Percentiles rank a stretch among this genome's conserved stretches.
phyloP scores from a whole-genome alignment of 2,888 invertebrate genomes.

The Ditylenchus weischeri region DNA sequence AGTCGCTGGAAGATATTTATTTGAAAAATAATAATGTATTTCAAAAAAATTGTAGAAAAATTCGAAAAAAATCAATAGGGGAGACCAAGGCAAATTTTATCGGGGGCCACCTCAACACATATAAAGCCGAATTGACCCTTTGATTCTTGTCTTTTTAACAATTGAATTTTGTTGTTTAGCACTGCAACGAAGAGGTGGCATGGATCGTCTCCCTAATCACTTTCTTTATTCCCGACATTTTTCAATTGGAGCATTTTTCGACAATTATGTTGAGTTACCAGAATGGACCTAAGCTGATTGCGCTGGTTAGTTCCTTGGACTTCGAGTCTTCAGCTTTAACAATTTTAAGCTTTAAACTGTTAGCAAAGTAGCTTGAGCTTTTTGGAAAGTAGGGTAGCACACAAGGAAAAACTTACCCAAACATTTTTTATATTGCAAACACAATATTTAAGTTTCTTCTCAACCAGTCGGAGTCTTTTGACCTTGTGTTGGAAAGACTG shows the following conservation, averaged over 20 bases:
- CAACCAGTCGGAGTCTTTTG: not conserved
- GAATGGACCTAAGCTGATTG: not conserved
- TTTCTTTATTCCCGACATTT: slow-evolving; percentile 3
- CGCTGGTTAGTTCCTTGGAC: not conserved
- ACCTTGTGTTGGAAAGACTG: not conserved
- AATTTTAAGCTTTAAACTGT: not conserved
- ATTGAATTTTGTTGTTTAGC: not conserved
- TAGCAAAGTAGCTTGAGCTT: not conserved
- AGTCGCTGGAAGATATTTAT: too few species aligned
- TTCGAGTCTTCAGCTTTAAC: not conserved
- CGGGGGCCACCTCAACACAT: too few species aligned
- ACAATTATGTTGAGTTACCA: not conserved
- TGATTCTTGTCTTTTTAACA: too few species aligned
- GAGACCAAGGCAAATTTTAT: too few species aligned
- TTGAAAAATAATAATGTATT: too few species aligned
- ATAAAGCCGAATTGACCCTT: too few species aligned
- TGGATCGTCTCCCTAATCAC: not conserved
- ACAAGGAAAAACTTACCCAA: too few species aligned
- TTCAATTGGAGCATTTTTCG: not conserved
- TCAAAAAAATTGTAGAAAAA: too few species aligned
- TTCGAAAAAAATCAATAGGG: too few species aligned
- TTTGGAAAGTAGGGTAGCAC: too few species aligned
- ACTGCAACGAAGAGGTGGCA: slow-evolving; percentile 5
- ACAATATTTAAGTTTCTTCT: not conserved
- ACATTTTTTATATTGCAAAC: too few species aligned